Evolutionary conservation across 2,113 vertebrate species (phyloP), one percentile per base, ranked within the genome.

Genomic region (Albula goreensis): DNA sequence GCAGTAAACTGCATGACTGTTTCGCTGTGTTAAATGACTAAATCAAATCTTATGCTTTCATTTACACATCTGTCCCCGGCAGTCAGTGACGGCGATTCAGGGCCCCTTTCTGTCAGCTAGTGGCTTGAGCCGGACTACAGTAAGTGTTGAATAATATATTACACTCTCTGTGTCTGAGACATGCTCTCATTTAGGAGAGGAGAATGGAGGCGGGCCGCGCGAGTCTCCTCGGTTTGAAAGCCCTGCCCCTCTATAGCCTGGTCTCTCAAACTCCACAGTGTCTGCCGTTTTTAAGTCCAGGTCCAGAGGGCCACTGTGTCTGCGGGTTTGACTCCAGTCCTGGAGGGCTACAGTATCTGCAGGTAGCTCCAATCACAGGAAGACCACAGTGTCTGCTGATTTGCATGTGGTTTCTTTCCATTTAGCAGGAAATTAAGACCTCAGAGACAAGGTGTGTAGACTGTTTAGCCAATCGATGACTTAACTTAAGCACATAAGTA

Each of bases 1-100:
- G 88, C 90, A 77, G 85, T 86, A 87, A 90, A 88, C 88, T 41
- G 41, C 63, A 79, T 60, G 85, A 85, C 80, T 88, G 70, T n/a
- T 31, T 74, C 8, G 25, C 63, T 5, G 25, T 70, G 78, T 77
- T 78, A 78, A 86, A 81, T 50, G 25, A 74, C 83, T 79, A 80
- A 86, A 84, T 89, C 74, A 79, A 89, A 90, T 80, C 85, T 86
- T 83, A 85, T 50, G 41, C 82, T 81, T 85, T 85, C 56, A 91
- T 81, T 78, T 85, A 82, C 87, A 70, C 79, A n/a, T 50, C 82
- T 82, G 81, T 8, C 15, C 25, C 63, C 48, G 63, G 8, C 83
- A 80, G 49, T 50, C 66, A 70, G 25, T 51, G 50, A 66, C 50
- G 41, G 9, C 49, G 15, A 81, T 22, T 6, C 8, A 22, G 25